Base-by-base conservation (phyloP, 2,113 vertebrate species). In the Crocuta crocuta region DNA sequence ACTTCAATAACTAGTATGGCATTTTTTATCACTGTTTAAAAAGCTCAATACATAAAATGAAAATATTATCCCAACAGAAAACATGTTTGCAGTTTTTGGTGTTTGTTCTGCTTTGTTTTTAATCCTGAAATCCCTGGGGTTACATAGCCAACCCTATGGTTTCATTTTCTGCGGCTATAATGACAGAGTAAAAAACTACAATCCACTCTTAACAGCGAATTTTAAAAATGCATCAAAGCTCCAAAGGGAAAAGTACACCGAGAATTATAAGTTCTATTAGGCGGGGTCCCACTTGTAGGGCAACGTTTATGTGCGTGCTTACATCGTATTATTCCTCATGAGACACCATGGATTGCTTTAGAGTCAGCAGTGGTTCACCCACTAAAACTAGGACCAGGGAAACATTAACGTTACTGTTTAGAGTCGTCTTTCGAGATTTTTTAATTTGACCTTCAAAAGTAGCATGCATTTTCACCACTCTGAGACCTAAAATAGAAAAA, bases 171-270 rank as follows among this genome's bases (percentile, higher is more conserved):
- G 58, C 19, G 94, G 23, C 88, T 98, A 87, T 98, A 97, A 98
- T 93, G 98, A 97, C 94, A 98, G 98, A 98, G 98, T 97, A 96
- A 98, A 98, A 98, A 98, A 98, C 91, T 97, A 53, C 94, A 97
- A 97, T 97, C 71, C 76, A 93, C 68, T 97, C 95, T 97, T 98
- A 98, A 98, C 96, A 98, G 91, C 98, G 94, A 91, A 74, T 88
- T 95, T 98, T 96, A 81, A 95, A 96, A 97, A 97, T 97, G 86
- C 92, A 97, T 97, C 97, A 90, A 96, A 91, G 95, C 92, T 97
- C 98, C 97, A 98, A 89, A 96, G 98, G 97, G 97, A 98, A 97
- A 98, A 85, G 55, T 61, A 70, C 82, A 89, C 93, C 95, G 89
- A 98, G 80, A 96, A 96, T 98, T 98, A 97, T 97, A 98, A 97